Evolutionary conservation across 1,140 invertebrate genomes (phyloP), one percentile per base, ranked within the genome.

Genomic region (Drosophila pseudoananassae): DNA sequence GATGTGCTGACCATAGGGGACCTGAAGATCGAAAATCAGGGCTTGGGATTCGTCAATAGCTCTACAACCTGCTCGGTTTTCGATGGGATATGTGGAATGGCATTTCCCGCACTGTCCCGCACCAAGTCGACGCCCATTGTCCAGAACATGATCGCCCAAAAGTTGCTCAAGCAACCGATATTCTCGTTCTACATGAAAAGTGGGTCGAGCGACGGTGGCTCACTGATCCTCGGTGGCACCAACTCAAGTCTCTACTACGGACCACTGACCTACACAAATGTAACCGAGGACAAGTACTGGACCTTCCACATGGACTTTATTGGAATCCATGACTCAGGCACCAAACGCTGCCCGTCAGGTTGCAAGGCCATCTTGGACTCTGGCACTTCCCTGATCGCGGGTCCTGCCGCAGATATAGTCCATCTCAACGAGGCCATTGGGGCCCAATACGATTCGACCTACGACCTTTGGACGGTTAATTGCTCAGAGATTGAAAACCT

Each of bases 71-170:
- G 56, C 12, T 38, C 97, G 53, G 98, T 98, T 92, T 99, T 99
- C 92, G 98, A 99, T 92, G 98, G 99, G 53, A 98, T 98, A 85
- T 93, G 98, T 27, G 98, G 98, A 68, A 95, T 99, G 95, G 98
- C 94, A 1, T 99, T 97, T 91, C 93, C 94, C 59, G 94, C 93
- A 23, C 99, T 99, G 87, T 94, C 98, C 38, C 97, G 97, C 77
- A 97, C 98, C 92, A 94, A 95, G 50, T 97, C 99, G 17, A 92
- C 93, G 14, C 98, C 98, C 1, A 96, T 98, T 9, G 99, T 99
- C 92, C 95, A 99, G 92, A 97, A 96, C 83, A 98, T 99, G 97
- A 93, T 98, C n/a, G 93, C 95, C 14, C 98, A 99, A 92, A 94
- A 94, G 7, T 91, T 97, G 2, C 93, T 99, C 5, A 84, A 93